Conservation (phyloP, 2,888 invertebrate species). For the Zele albiditarsus region DNA sequence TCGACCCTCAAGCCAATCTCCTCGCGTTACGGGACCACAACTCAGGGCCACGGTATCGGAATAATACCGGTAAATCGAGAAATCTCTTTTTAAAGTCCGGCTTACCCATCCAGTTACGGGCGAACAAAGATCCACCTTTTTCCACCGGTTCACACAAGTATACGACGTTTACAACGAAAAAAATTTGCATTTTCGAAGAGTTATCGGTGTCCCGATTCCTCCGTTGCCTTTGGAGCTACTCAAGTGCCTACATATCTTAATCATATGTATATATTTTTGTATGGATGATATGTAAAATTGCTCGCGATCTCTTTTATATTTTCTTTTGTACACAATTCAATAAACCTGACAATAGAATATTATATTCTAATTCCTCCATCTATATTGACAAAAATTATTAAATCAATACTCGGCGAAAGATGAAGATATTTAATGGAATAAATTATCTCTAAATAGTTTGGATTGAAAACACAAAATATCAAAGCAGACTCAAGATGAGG, state of each 20-base stretch:
- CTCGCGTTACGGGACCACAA: constrained; percentile 50
- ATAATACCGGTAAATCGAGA: constrained; percentile 64
- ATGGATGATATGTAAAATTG: background rate
- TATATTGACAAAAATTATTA: no score
- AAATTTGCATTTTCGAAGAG: constrained; percentile 49
- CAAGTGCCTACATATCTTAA: constrained; percentile 4
- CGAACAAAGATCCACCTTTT: constrained; percentile 49
- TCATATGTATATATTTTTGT: background rate
- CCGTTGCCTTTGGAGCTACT: constrained; percentile 24
- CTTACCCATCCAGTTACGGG: constrained; percentile 49
- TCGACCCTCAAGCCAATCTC: constrained; percentile 55
- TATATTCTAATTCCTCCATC: constrained; percentile 37
- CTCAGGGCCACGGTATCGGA: constrained; percentile 54
- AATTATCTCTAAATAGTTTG: no score
- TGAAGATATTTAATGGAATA: no score
- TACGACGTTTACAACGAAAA: constrained; percentile 41
- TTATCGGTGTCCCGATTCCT: constrained; percentile 7
- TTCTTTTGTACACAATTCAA: constrained; percentile 53
- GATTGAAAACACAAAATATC: no score
- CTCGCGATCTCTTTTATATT: background rate
- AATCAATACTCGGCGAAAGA: no score
- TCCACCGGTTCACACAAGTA: constrained; percentile 17
- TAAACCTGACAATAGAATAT: constrained; percentile 45
- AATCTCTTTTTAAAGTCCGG: constrained; percentile 57
- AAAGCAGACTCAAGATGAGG: no score